Evolutionary conservation across 2,888 invertebrate species (phyloP), one percentile per base, ranked within the genome.

Genomic region (Euphydryas editha): DNA sequence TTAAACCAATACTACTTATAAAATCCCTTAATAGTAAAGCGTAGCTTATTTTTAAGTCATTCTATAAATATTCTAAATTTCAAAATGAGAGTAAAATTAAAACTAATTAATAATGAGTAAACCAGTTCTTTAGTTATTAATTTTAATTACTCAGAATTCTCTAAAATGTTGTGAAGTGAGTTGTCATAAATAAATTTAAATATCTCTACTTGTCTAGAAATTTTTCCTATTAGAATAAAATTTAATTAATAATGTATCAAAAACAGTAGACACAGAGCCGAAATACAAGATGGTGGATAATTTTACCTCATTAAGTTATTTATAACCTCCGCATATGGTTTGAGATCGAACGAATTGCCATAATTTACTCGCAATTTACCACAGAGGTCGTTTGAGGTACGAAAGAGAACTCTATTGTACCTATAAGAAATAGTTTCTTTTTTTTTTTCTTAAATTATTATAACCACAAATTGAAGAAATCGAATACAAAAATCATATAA

Each of bases 281-380:
- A 54, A 54, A 54, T 17, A 30, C 36, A 54, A 54, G 78, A 82
- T 83, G 81, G 80, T 36, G 30, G 47, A 59, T 59, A 59, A 59
- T 86, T 85, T 85, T 81, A 80, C 76, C 81, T 84, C 83, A 86
- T 86, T 85, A 86, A 74, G 80, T 84, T 84, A 84, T 84, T 86
- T 83, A 82, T 82, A 83, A 60, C 60, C 60, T 51, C 79, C 80
- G 76, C 81, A 82, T 80, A 84, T 78, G 83, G 82, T 78, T 75
- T 36, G 30, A 60, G 47, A 21, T 49, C 60, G 47, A 51, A 39
- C 75, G 57, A 30, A 54, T 37, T 44, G 36, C 54, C 42, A 61
- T 65, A 78, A 76, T 76, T 81, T 82, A 77, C 78, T 81, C 72
- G 79, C 81, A 83, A 86, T 86, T 86, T 84, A 76, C 78, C 47